These are phyloP conservation scores for Acanthiza pusilla DNA, from an alignment of 2,797 vertebrate species.

Conservation along the genomic window DNA sequence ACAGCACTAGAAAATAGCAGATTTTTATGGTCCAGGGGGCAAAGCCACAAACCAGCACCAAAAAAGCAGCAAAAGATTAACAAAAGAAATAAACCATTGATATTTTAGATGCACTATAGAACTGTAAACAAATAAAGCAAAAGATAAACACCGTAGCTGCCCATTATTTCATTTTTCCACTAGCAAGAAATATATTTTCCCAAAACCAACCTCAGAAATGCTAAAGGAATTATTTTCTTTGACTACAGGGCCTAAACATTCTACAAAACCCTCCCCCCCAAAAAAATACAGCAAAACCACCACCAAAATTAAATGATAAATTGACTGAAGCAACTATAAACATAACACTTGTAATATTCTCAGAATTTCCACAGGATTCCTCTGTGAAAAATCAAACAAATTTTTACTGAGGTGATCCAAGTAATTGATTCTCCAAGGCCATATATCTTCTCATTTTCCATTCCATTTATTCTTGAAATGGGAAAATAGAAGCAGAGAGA, in stretches of 20 bases:
- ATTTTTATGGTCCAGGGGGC: not conserved
- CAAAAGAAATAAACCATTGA: fast-evolving
- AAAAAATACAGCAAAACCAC: not conserved
- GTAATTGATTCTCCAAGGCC: not conserved
- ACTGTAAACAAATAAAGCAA: not conserved
- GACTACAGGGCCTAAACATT: not conserved
- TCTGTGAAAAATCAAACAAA: not conserved
- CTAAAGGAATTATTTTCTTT: not conserved
- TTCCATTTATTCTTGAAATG: not conserved
- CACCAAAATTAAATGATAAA: not conserved
- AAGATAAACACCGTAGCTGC: not conserved
- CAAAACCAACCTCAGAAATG: not conserved
- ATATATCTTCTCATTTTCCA: not conserved
- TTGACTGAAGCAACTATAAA: not conserved
- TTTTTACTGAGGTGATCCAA: not conserved
- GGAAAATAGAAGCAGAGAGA: not conserved
- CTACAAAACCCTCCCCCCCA: fast-evolving
- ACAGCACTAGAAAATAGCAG: not conserved
- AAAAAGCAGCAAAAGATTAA: not conserved
- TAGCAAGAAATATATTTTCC: not conserved
- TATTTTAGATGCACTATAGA: not conserved
- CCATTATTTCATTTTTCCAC: not conserved
- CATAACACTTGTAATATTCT: not conserved
- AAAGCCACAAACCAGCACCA: not conserved
- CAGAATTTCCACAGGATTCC: not conserved